phyloP scores from a whole-genome alignment of 2,797 vertebrate genomes.

The Buceros bicornis region DNA sequence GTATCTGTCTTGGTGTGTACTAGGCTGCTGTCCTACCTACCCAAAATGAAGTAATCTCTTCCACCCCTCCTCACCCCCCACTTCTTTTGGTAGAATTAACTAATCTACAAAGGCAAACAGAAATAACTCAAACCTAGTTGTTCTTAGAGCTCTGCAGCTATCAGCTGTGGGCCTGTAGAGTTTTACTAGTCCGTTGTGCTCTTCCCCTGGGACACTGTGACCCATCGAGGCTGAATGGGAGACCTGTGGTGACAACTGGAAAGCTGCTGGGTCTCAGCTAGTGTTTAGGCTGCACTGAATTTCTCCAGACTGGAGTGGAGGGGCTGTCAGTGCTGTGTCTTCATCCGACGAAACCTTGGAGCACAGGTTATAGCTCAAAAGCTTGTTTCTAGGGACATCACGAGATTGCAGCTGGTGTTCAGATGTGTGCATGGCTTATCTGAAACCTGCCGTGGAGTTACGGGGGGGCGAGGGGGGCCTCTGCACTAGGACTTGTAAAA shows the following conservation, averaged over 20 bases:
- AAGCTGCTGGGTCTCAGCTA: background rate
- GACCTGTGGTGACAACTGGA: background rate
- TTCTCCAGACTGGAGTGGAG: rapidly evolving
- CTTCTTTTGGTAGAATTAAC: background rate
- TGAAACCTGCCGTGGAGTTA: background rate
- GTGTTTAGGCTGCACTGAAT: rapidly evolving
- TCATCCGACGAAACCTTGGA: background rate
- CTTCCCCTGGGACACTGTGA: background rate
- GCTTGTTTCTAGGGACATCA: background rate
- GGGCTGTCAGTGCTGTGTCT: background rate
- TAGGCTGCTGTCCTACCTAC: too few relatives aligned
- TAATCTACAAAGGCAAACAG: background rate
- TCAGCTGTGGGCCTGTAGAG: background rate
- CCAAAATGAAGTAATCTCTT: background rate
- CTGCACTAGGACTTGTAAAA: rapidly evolving
- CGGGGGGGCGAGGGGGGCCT: rapidly evolving
- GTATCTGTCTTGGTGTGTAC: too few relatives aligned
- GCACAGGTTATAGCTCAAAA: background rate
- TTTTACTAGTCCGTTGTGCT: background rate
- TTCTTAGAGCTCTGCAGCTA: background rate
- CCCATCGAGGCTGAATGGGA: rapidly evolving
- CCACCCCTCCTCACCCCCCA: background rate
- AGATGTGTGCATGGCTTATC: rapidly evolving
- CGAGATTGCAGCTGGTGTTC: too few relatives aligned
- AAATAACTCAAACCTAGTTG: rapidly evolving